These are phyloP conservation scores for Embidobia sp. DNA, from an alignment of 2,888 invertebrate species.

Conservation along the genomic window DNA sequence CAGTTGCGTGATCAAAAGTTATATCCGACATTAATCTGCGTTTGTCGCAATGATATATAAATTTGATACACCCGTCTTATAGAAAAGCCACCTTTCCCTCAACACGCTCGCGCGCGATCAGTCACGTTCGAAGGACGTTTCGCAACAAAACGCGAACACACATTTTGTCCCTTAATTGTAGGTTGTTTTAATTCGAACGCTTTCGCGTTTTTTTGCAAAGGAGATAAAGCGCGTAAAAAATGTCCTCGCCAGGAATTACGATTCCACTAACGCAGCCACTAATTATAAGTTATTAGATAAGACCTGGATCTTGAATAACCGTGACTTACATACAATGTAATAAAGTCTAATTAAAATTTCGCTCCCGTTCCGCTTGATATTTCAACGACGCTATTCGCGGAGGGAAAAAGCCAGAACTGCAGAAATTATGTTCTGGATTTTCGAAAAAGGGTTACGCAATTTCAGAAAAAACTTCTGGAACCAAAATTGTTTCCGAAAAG, in stretches of 20 bases:
- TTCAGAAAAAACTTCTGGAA: too few relatives aligned
- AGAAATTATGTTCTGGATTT: too few relatives aligned
- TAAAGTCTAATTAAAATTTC: slow-evolving; percentile 51
- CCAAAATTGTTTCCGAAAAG: too few relatives aligned
- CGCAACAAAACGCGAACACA: too few relatives aligned
- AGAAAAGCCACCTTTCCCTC: slow-evolving; percentile 3
- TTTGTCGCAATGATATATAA: slow-evolving; percentile 31
- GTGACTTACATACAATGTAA: slow-evolving; percentile 49
- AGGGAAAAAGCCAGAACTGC: too few relatives aligned
- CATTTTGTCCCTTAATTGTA: too few relatives aligned
- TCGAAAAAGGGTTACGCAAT: too few relatives aligned
- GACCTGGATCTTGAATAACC: slow-evolving; percentile 52
- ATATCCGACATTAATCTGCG: slow-evolving; percentile 31
- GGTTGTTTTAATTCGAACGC: too few relatives aligned
- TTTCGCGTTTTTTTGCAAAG: background rate
- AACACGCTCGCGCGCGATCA: too few relatives aligned
- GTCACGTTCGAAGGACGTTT: too few relatives aligned
- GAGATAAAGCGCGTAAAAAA: slow-evolving; percentile 9
- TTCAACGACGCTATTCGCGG: background rate
- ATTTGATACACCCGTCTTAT: slow-evolving; percentile 2
- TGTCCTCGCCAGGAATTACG: slow-evolving; percentile 11
- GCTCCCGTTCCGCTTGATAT: slow-evolving; percentile 11
- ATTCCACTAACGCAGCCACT: slow-evolving; percentile 40
- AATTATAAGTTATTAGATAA: slow-evolving; percentile 53
- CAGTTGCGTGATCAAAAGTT: slow-evolving; percentile 43